Percentiles rank a stretch among this genome's conserved stretches.
Evolutionary conservation across 2,888 invertebrate genomes (phyloP).

Genomic region (Euplexia lucipara): DNA sequence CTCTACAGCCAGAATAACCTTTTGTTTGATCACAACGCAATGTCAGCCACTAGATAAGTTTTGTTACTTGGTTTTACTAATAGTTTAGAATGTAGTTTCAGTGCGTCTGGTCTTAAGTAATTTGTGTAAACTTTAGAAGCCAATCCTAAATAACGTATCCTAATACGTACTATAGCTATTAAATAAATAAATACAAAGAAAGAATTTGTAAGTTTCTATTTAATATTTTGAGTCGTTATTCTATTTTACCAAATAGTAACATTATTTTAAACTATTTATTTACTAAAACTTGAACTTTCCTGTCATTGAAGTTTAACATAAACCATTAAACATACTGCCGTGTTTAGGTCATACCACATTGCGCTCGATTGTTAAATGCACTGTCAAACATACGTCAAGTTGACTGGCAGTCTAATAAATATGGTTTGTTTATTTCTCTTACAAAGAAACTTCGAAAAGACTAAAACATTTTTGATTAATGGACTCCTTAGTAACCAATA

Average conservation of each 20-base stretch:
- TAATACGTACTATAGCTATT: too few relatives aligned
- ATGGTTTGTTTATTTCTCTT: slow-evolving; percentile 28
- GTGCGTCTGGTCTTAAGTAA: too few relatives aligned
- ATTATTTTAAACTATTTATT: slow-evolving; percentile 2
- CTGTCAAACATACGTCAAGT: slow-evolving; percentile 38
- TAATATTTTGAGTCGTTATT: too few relatives aligned
- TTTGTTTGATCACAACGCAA: too few relatives aligned
- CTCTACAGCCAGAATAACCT: too few relatives aligned
- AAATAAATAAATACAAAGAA: too few relatives aligned
- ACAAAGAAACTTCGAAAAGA: slow-evolving; percentile 1
- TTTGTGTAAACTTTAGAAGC: too few relatives aligned
- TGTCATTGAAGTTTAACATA: slow-evolving; percentile 6
- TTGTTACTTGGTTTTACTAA: too few relatives aligned
- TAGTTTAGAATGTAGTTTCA: too few relatives aligned
- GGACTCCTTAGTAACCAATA: background rate
- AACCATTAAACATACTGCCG: slow-evolving; percentile 17
- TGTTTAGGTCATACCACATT: slow-evolving; percentile 1
- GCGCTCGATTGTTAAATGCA: slow-evolving; percentile 23
- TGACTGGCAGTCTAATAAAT: slow-evolving; percentile 40
- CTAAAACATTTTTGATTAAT: slow-evolving; percentile 10
- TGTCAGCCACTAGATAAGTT: too few relatives aligned
- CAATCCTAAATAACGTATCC: too few relatives aligned
- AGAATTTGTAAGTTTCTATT: too few relatives aligned
- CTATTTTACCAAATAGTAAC: background rate
- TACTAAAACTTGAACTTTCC: slow-evolving; percentile 1